phyloP scores from a whole-genome alignment of 2,888 invertebrate genomes.

The Perdita meconis region DNA sequence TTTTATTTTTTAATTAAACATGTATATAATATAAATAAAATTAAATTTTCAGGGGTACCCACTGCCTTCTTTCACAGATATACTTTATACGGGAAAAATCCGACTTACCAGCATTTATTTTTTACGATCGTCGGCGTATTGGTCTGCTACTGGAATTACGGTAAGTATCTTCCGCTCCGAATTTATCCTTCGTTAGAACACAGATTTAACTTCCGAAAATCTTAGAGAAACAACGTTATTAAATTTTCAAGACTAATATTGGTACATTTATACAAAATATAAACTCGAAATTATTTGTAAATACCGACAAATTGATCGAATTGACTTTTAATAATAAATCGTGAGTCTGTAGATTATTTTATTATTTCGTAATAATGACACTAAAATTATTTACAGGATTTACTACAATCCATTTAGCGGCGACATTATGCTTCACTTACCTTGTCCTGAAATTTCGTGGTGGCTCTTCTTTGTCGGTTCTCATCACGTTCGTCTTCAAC shows the following conservation, averaged over 20 bases:
- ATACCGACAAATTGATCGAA: no score
- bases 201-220: no score
- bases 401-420: constrained; percentile 90
- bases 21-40: constrained; percentile 6
- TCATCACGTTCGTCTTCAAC: constrained; percentile 91
- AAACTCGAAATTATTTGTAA: no score
- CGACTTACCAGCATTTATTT: constrained; percentile 89
- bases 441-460: constrained; percentile 87
- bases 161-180: constrained; percentile 83
- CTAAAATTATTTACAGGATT: constrained; percentile 82
- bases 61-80: constrained; percentile 88
- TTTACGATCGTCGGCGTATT: constrained; percentile 90
- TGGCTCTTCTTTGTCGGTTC: constrained; percentile 88
- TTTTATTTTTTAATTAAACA: not conserved
- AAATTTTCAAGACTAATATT: no score
- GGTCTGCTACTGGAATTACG: constrained; percentile 94
- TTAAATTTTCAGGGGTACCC: constrained; percentile 88
- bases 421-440: constrained; percentile 90
- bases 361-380: not conserved
- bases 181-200: not conserved
- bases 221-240: no score
- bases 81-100: constrained; percentile 86
- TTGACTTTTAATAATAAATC: no score
- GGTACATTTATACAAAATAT: no score
- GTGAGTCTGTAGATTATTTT: no score